These are phyloP conservation scores for Macrocentrus cingulum DNA, from an alignment of 1,140 invertebrate species.

Conservation along the genomic window DNA sequence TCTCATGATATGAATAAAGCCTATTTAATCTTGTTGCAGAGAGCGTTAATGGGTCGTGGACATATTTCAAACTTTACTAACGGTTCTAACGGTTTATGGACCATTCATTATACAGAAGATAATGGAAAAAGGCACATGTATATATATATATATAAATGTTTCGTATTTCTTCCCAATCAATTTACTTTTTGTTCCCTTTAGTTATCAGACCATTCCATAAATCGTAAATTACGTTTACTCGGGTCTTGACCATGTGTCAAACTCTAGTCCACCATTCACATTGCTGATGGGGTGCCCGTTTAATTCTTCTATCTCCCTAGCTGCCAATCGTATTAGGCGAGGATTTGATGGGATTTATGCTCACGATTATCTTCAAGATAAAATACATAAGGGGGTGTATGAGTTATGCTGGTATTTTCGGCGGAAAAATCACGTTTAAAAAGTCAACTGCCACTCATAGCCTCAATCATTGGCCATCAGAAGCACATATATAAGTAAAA, in stretches of 20 bases:
- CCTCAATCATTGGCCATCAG: too few relatives aligned
- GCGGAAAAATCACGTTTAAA: conserved; percentile 31
- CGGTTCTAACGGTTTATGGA: neutral
- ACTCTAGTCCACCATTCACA: conserved; percentile 8
- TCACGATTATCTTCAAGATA: conserved; percentile 50
- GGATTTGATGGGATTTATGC: conserved; percentile 47
- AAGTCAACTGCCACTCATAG: too few relatives aligned
- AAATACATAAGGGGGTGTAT: too few relatives aligned
- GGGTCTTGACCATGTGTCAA: conserved; percentile 24
- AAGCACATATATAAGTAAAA: too few relatives aligned
- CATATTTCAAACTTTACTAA: conserved; percentile 7
- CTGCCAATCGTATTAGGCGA: conserved; percentile 37
- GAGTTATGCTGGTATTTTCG: conserved; percentile 11
- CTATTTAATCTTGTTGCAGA: conserved; percentile 3
- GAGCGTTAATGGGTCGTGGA: neutral
- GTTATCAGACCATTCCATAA: conserved; percentile 16
- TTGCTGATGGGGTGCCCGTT: conserved; percentile 1
- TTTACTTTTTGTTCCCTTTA: conserved; percentile 10
- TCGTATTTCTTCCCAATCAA: conserved; percentile 12
- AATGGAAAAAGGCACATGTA: too few relatives aligned
- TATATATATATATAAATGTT: neutral
- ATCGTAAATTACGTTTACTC: conserved; percentile 12
- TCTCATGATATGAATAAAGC: too few relatives aligned
- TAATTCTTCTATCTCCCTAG: conserved; percentile 16
- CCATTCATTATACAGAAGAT: too few relatives aligned